A percentile compares a stretch with the other conserved stretches of the same genome.
Conservation (phyloP, 2,113 vertebrate species). For the Heterotis niloticus region DNA sequence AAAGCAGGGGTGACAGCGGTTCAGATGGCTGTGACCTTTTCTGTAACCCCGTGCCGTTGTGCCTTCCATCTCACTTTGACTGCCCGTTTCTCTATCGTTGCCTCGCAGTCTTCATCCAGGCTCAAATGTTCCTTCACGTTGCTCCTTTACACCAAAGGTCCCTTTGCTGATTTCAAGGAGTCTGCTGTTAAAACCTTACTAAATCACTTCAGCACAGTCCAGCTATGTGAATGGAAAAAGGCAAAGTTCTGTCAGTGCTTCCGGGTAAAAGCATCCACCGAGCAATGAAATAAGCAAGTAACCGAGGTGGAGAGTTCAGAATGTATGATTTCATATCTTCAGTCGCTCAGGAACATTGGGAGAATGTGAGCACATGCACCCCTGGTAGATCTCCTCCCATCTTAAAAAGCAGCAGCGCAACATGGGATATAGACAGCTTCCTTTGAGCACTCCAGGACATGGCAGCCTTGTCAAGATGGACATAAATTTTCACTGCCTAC, state of each 20-base stretch:
- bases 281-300: neutral
- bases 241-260: neutral
- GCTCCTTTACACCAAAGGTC: neutral
- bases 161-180: neutral
- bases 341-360: neutral
- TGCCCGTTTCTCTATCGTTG: neutral
- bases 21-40: slow-evolving; percentile 14
- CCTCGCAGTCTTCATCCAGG: neutral
- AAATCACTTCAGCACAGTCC: neutral
- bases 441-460: no score
- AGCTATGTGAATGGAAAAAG: neutral
- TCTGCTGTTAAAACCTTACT: neutral
- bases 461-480: no score
- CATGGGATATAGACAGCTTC: no score
- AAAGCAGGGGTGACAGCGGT: neutral
- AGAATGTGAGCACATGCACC: neutral
- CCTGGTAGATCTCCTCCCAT: no score
- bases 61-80: neutral
- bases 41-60: neutral
- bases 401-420: no score
- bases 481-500: no score
- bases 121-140: neutral
- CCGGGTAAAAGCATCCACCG: no score
- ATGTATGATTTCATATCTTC: neutral
- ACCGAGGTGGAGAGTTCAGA: neutral